These are phyloP conservation scores for Nycticryphes semicollaris DNA, from an alignment of 2,113 vertebrate genomes.

Conservation along the genomic window DNA sequence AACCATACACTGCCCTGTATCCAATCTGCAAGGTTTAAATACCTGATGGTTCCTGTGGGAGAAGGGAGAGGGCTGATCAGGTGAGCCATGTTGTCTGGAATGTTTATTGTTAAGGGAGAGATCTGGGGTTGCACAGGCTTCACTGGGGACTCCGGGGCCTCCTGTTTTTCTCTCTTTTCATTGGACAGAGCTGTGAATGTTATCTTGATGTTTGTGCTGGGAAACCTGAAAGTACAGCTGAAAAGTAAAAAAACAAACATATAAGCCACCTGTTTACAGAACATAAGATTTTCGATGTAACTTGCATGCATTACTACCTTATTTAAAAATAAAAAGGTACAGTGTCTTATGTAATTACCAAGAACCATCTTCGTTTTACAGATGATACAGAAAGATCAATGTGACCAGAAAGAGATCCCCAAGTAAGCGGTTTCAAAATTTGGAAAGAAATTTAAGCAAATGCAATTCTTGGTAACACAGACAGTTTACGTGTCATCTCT, in stretches of 20 bases:
- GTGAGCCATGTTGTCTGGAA: conserved; percentile 98
- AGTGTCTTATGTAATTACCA: background rate
- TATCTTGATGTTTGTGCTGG: conserved; percentile 99
- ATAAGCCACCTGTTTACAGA: background rate
- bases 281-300: background rate
- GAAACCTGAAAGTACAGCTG: conserved; percentile 98
- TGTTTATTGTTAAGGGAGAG: conserved; percentile 97
- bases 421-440: background rate
- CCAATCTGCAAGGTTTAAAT: conserved; percentile 36
- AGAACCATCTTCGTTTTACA: background rate
- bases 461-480: background rate
- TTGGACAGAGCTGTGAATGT: conserved; percentile 94
- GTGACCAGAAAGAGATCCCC: background rate
- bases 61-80: conserved; percentile 97
- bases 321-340: background rate
- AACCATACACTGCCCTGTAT: background rate
- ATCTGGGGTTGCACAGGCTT: conserved; percentile 94
- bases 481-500: background rate
- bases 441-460: background rate
- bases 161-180: conserved; percentile 92
- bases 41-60: conserved; percentile 98
- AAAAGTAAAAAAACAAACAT: conserved; percentile 2
- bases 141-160: conserved; percentile 89
- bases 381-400: background rate
- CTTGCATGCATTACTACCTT: accelerated